phyloP scores from a whole-genome alignment of 2,888 invertebrate genomes.

The Zhengitettix transpicula region DNA sequence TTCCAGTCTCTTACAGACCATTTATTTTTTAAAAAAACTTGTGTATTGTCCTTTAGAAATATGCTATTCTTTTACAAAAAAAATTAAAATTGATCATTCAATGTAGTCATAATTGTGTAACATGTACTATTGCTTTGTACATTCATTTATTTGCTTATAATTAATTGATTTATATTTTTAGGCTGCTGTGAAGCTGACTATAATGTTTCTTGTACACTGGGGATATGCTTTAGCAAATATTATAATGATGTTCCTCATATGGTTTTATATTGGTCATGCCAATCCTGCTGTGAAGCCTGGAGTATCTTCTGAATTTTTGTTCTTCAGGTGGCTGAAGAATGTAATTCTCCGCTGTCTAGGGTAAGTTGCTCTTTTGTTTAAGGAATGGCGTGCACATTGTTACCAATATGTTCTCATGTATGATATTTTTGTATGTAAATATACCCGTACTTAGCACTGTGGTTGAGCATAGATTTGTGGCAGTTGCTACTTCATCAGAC shows the following conservation, averaged over 20 bases:
- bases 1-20: too few relatives aligned
- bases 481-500: too few relatives aligned
- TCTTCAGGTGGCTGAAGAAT: constrained; percentile 62
- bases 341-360: constrained; percentile 57
- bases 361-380: constrained; percentile 29
- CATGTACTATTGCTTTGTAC: background rate
- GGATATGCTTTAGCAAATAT: constrained; percentile 76
- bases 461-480: too few relatives aligned
- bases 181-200: constrained; percentile 71
- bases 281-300: constrained; percentile 94
- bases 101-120: background rate
- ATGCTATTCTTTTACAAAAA: background rate
- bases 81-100: background rate
- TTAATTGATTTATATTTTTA: constrained; percentile 25
- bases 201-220: constrained; percentile 92
- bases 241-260: constrained; percentile 63
- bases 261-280: constrained; percentile 87
- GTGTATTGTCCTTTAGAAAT: too few relatives aligned
- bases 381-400: too few relatives aligned
- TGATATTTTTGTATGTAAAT: too few relatives aligned
- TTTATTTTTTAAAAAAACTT: too few relatives aligned
- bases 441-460: too few relatives aligned
- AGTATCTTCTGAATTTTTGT: constrained; percentile 63
- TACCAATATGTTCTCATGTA: too few relatives aligned
- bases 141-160: too few relatives aligned